phyloP scores from a whole-genome alignment of 2,797 vertebrate genomes.

The Pangasius macronema region DNA sequence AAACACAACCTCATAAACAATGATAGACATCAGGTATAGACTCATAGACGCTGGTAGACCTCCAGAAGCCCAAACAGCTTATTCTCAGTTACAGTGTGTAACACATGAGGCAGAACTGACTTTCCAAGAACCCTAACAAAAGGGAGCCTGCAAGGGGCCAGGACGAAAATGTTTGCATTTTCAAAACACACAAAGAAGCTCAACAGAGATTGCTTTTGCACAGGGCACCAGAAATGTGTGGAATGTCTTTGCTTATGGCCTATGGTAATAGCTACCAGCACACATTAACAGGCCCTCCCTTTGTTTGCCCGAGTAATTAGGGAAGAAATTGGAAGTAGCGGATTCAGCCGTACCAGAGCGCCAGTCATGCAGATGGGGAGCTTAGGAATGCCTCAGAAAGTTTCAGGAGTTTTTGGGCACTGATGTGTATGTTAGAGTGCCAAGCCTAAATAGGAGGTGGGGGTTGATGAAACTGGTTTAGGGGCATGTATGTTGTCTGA shows the following conservation, averaged over 20 bases:
- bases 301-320: conserved; percentile 54
- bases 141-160: background rate
- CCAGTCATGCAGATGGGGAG: conserved; percentile 45
- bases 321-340: conserved; percentile 58
- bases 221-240: background rate
- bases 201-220: conserved; percentile 27
- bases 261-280: conserved; percentile 49
- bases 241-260: conserved; percentile 48
- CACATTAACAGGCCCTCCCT: background rate
- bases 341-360: conserved; percentile 20
- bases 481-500: conserved; percentile 10
- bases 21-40: background rate
- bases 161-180: conserved; percentile 17
- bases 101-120: background rate
- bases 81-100: background rate
- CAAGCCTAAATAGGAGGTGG: conserved; percentile 13
- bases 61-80: background rate
- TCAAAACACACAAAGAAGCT: conserved; percentile 26
- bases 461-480: conserved; percentile 14
- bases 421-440: background rate
- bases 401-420: conserved; percentile 29
- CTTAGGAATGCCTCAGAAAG: conserved; percentile 36
- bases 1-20: conserved; percentile 8
- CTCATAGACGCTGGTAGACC: background rate
- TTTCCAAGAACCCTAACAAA: background rate